Evolutionary conservation across 2,888 invertebrate genomes (phyloP).

Genomic region (Pachydiplax longipennis): DNA sequence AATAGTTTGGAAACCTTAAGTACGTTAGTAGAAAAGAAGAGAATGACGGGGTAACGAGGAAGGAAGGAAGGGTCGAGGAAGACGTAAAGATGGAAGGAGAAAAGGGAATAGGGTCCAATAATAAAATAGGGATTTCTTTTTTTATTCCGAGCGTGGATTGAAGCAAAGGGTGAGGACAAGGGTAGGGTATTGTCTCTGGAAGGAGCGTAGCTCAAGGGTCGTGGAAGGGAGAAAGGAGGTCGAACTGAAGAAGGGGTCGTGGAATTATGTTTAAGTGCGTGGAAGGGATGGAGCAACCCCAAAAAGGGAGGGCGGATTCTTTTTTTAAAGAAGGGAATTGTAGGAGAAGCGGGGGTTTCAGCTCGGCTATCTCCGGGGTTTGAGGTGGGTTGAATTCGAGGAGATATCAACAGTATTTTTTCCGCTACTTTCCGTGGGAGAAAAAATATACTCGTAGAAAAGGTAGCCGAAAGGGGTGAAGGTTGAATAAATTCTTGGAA

Average conservation of each 20-base stretch:
- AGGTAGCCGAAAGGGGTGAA: neutral
- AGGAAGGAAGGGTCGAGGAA: neutral
- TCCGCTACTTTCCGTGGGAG: neutral
- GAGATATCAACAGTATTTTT: neutral
- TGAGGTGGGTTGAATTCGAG: no score
- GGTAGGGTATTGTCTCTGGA: neutral
- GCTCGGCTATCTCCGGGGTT: no score
- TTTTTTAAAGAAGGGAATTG: neutral
- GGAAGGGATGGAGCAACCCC: neutral
- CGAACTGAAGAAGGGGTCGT: neutral
- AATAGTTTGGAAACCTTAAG: no score
- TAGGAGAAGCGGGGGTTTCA: neutral
- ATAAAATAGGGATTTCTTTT: no score
- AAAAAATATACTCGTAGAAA: neutral
- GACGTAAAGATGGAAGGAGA: neutral
- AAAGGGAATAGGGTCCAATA: neutral
- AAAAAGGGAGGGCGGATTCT: neutral
- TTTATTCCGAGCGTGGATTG: no score
- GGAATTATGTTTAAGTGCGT: neutral
- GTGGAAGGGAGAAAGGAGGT: neutral
- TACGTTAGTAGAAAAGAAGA: no score
- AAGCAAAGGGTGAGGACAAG: no score
- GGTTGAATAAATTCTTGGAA: neutral
- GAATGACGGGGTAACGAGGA: no score
- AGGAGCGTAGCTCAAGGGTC: neutral